Percentiles rank a stretch among this genome's conserved stretches.
Evolutionary conservation across 92 coral and sea anemone species (phyloP).

Genomic region (Bergia sp.): DNA sequence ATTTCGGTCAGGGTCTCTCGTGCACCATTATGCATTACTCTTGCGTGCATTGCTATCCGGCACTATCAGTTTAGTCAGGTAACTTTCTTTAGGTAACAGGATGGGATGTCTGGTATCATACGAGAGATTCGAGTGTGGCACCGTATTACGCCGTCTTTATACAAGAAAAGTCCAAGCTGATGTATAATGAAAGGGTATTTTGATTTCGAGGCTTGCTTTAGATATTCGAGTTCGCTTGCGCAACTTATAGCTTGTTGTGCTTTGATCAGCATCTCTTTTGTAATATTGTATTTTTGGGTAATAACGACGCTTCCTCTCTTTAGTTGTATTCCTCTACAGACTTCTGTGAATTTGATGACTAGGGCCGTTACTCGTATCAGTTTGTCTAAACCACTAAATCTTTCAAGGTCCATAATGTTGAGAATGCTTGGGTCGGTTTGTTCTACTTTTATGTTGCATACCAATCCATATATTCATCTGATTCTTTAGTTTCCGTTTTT

Average conservation of each 20-base stretch:
- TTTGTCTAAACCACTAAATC: not conserved
- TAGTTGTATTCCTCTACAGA: not conserved
- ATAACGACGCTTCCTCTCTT: not conserved
- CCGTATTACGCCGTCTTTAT: constrained; percentile 44
- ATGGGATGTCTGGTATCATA: not conserved
- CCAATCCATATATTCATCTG: too few species aligned
- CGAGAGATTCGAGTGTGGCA: constrained; percentile 54
- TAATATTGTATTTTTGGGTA: too few species aligned
- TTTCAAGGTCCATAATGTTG: not conserved
- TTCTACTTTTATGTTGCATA: too few species aligned
- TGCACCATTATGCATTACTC: too few species aligned
- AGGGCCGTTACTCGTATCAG: not conserved
- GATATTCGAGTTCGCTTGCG: not conserved
- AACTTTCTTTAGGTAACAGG: constrained; percentile 56
- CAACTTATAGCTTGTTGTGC: too few species aligned
- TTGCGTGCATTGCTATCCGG: too few species aligned
- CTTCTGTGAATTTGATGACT: not conserved
- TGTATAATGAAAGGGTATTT: not conserved
- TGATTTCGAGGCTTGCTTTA: not conserved
- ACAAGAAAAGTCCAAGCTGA: constrained; percentile 42
- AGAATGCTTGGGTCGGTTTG: too few species aligned
- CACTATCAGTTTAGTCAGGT: constrained; percentile 47
- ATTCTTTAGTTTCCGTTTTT: too few species aligned
- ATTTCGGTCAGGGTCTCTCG: too few species aligned
- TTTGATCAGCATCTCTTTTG: too few species aligned